phyloP scores from a whole-genome alignment of 1,140 invertebrate species.

The Lordiphosa mommai region DNA sequence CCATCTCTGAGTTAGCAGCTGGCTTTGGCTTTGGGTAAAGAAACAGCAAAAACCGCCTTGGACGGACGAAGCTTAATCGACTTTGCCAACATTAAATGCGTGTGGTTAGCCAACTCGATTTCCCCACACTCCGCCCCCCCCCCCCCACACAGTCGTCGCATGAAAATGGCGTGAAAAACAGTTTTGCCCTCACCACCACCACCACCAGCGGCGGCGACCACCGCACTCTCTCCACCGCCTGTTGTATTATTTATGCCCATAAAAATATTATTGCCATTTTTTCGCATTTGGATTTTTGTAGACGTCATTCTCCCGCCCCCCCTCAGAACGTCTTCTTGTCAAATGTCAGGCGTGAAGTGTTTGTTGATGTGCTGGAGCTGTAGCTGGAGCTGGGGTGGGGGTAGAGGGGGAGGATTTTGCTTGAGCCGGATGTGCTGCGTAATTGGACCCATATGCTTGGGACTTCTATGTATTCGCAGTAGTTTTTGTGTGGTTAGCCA shows the following conservation, averaged over 20 bases:
- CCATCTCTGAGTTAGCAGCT: constrained; percentile 20
- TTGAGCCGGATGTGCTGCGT: constrained; percentile 66
- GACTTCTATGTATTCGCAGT: constrained; percentile 5
- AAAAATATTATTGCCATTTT: constrained; percentile 78
- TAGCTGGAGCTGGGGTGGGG: not conserved
- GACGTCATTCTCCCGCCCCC: constrained; percentile 20
- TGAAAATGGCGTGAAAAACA: constrained; percentile 68
- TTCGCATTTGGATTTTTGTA: constrained; percentile 69
- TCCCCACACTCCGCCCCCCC: not conserved
- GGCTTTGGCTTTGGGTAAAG: constrained; percentile 12
- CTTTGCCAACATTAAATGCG: constrained; percentile 72
- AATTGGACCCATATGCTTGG: constrained; percentile 73
- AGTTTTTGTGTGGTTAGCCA: too few species aligned
- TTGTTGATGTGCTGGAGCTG: constrained; percentile 63
- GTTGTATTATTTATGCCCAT: constrained; percentile 74
- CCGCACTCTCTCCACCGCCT: constrained; percentile 8
- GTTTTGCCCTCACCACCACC: constrained; percentile 13
- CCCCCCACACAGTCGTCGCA: not conserved
- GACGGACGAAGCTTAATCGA: constrained; percentile 63
- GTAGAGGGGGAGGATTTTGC: constrained; percentile 1
- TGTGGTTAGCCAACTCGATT: constrained; percentile 50
- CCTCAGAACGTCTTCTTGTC: constrained; percentile 48
- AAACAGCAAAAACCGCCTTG: constrained; percentile 20
- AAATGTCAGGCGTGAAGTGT: constrained; percentile 78
- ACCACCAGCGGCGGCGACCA: not conserved